phyloP scores from a whole-genome alignment of 1,140 invertebrate genomes.

The Scaptomyza graminum region DNA sequence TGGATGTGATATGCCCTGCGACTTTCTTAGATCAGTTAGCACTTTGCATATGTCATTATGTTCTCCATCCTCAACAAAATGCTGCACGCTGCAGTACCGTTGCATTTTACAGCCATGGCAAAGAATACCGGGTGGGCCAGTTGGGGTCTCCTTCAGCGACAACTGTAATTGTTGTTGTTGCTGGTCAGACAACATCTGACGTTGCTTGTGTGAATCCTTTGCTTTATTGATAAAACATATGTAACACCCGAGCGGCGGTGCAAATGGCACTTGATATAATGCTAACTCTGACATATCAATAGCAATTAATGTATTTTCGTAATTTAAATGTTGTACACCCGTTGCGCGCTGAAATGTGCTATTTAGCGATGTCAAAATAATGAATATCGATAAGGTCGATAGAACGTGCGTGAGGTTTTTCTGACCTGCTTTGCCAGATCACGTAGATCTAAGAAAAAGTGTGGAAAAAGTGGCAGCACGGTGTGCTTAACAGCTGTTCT shows the following conservation, averaged over 20 bases:
- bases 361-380: neutral
- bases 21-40: constrained; percentile 27
- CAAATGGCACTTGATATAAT: neutral
- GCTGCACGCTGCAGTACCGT: constrained; percentile 54
- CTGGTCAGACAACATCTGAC: neutral
- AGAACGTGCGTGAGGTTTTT: neutral
- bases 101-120: constrained; percentile 54
- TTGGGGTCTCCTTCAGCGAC: neutral
- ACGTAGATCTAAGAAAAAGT: neutral
- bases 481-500: constrained; percentile 29
- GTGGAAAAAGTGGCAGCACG: neutral
- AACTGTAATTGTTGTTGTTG: neutral
- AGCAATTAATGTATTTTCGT: neutral
- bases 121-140: constrained; percentile 13
- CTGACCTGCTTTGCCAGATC: neutral
- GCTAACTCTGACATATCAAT: constrained; percentile 1
- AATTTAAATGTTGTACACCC: constrained; percentile 4
- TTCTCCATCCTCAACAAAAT: constrained; percentile 47
- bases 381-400: neutral
- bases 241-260: constrained; percentile 24
- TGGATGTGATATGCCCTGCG: constrained; percentile 38
- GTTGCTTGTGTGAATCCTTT: neutral
- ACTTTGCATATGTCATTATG: constrained; percentile 47
- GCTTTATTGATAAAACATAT: constrained; percentile 24
- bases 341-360: constrained; percentile 1